Evolutionary conservation across 2,113 vertebrate genomes (phyloP).

Genomic region (Myrmecobius fasciatus): DNA sequence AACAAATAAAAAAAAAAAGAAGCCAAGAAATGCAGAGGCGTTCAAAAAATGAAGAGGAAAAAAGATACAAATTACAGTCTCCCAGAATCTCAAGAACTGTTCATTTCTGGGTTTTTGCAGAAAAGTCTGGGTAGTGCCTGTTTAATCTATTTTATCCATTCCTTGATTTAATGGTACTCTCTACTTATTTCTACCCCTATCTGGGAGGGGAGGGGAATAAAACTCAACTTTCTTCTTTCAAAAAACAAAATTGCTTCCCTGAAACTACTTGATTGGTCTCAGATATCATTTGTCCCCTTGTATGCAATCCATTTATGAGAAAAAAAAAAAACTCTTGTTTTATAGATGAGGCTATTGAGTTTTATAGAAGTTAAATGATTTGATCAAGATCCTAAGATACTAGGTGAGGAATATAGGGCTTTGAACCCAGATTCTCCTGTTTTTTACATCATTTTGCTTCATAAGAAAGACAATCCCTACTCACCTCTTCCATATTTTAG

Average conservation of each 20-base stretch:
- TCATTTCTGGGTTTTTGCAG: not conserved
- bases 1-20: not conserved
- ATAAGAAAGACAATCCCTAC: not conserved
- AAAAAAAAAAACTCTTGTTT: not conserved
- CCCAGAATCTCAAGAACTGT: not conserved
- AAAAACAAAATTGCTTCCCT: rapidly evolving
- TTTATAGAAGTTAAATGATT: not conserved
- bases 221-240: rapidly evolving
- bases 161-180: not conserved
- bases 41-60: not conserved
- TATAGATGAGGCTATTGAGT: not conserved
- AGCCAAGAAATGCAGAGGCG: not conserved
- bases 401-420: not conserved
- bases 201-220: too few relatives aligned
- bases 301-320: not conserved
- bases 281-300: not conserved
- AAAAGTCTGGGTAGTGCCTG: rapidly evolving
- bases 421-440: not conserved
- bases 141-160: rapidly evolving
- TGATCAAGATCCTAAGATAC: not conserved
- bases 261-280: not conserved
- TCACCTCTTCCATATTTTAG: not conserved
- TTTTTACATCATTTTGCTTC: not conserved
- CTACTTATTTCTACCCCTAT: not conserved
- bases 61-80: not conserved